Evolutionary conservation across 2,797 vertebrate genomes (phyloP), one percentile per base, ranked within the genome.

Genomic region (Heteromormyrus szaboi): DNA sequence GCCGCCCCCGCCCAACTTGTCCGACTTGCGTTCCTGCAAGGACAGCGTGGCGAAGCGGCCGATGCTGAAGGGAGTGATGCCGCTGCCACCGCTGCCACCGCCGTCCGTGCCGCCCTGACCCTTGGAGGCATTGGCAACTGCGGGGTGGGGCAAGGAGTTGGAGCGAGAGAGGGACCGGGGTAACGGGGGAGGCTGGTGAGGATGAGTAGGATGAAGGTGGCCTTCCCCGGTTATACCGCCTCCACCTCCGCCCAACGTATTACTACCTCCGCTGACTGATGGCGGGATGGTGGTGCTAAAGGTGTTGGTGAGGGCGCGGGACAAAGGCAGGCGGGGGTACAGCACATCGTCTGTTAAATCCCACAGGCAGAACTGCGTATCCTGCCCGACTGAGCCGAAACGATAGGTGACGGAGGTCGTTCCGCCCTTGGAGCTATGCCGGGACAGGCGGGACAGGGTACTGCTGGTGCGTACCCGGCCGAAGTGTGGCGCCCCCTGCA

Each of bases 301-400:
- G 0, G 96, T 96, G 92, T 96, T 96, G 46, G 97, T 96, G 11
- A 97, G 96, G 19, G 97, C 95, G 0, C 97, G 97, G 8, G 97
- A 96, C 59, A 98, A 95, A 0, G 97, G 95, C 0, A 96, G 95
- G 0, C 96, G 96, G 0, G 97, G 96, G 92, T 95, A 97, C 0
- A 98, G 93, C 87, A 98, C 92, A 0, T 98, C 98, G 53, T 99
- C 97, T 0, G 97, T 99, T 89, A 99, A 94, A 94, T 99, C 98
- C 98, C 98, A 98, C 68, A 99, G 92, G 91, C 98, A 99, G 94
- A 99, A 98, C 90, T 98, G 98, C 0, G 97, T 98, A 95, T 98
- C 98, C 94, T 98, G 97, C 0, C 98, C 97, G 0, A 98, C 98
- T 0, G 98, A 99, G 59, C 98, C 98, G 0, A 99, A 99, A 4